Conservation (phyloP, 2,113 vertebrate genomes). For the Talpa occidentalis region DNA sequence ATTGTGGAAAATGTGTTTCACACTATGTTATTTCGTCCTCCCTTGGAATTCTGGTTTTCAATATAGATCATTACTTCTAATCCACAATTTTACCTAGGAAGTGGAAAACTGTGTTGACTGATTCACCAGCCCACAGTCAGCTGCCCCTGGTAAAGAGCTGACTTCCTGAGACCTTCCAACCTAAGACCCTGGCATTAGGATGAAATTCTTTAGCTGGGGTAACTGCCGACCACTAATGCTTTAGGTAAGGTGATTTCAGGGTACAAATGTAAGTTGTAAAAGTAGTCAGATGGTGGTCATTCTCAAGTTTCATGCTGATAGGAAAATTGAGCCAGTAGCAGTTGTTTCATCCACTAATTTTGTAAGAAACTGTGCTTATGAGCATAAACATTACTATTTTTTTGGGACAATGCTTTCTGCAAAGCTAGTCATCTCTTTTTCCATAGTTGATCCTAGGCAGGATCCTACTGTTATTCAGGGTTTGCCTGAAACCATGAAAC, state of each 20-base stretch:
- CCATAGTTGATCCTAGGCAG: not conserved
- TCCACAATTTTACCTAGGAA: not conserved
- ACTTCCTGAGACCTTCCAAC: not conserved
- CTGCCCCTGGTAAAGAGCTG: accelerated
- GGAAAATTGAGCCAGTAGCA: not conserved
- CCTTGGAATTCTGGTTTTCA: slow-evolving; percentile 8
- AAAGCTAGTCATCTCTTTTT: not conserved
- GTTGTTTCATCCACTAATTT: not conserved
- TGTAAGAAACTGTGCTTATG: not conserved
- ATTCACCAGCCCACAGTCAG: not conserved
- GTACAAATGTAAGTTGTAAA: not conserved
- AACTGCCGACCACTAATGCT: accelerated
- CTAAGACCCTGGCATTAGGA: too few relatives aligned
- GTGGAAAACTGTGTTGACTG: not conserved
- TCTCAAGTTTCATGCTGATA: not conserved
- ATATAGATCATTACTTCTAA: not conserved
- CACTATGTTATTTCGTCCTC: not conserved
- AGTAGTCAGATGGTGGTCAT: not conserved
- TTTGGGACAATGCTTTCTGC: not conserved
- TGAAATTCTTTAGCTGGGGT: not conserved
- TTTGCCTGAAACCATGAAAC: not conserved
- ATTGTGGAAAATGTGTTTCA: slow-evolving; percentile 27
- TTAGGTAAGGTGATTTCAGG: not conserved
- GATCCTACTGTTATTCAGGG: not conserved
- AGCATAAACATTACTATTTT: not conserved